phyloP scores from a whole-genome alignment of 1,140 invertebrate genomes.

The Augochlora pura region DNA sequence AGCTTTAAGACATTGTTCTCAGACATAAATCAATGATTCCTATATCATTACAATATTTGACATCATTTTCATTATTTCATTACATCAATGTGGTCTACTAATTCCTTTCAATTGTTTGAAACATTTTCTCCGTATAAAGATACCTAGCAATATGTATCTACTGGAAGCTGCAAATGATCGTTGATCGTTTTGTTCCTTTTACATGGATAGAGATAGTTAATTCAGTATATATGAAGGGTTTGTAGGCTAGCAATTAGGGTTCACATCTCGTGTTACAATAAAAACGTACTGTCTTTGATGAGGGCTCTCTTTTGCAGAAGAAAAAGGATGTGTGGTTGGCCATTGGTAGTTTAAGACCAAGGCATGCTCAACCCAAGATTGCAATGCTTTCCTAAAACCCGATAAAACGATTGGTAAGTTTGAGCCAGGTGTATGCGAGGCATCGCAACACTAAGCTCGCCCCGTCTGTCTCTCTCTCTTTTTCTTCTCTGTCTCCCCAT shows the following conservation, averaged over 20 bases:
- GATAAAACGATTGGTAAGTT: conserved; percentile 79
- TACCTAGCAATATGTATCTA: conserved; percentile 31
- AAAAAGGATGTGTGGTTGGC: conserved; percentile 80
- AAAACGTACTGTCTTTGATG: conserved; percentile 79
- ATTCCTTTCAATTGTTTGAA: conserved; percentile 28
- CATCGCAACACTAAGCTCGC: conserved; percentile 69
- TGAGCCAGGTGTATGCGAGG: conserved; percentile 72
- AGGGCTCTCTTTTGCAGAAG: conserved; percentile 80
- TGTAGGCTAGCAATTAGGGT: conserved; percentile 65
- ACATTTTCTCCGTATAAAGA: conserved; percentile 55
- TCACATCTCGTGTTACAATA: conserved; percentile 74
- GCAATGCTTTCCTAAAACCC: conserved; percentile 80
- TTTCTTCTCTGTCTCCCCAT: conserved; percentile 49
- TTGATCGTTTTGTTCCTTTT: conserved; percentile 47
- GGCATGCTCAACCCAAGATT: conserved; percentile 80
- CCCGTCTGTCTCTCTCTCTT: conserved; percentile 60
- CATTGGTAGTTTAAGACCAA: conserved; percentile 80
- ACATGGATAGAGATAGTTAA: conserved; percentile 37
- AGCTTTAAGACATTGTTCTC: neutral
- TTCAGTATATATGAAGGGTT: conserved; percentile 45
- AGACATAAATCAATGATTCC: neutral
- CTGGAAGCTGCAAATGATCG: conserved; percentile 26
- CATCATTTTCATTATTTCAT: conserved; percentile 17
- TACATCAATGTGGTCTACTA: conserved; percentile 9
- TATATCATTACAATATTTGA: conserved; percentile 8